Percentiles rank a stretch among this genome's conserved stretches.
These are phyloP conservation scores for Lepilemur septentrionalis DNA, from an alignment of 2,797 vertebrate species.

Conservation along the genomic window DNA sequence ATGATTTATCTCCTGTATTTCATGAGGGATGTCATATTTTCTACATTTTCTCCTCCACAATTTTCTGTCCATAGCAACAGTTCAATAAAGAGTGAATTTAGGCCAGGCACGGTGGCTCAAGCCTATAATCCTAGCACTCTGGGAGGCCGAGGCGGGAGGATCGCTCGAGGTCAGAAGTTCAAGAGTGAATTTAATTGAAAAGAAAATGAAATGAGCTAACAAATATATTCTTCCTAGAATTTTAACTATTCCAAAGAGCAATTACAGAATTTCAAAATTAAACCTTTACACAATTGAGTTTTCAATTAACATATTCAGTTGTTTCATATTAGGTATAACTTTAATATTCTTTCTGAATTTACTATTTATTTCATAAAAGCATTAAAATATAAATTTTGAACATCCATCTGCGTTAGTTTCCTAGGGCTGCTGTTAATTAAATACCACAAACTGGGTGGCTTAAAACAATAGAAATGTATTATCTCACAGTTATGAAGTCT, in stretches of 20 bases:
- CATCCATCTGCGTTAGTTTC: neutral
- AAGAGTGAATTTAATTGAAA: neutral
- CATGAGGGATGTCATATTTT: neutral
- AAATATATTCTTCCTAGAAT: neutral
- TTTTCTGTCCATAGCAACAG: neutral
- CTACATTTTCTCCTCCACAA: neutral
- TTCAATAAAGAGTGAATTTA: neutral
- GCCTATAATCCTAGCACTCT: too few relatives aligned
- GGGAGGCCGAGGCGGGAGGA: too few relatives aligned
- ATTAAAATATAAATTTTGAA: neutral
- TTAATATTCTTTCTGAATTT: neutral
- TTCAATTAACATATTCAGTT: neutral
- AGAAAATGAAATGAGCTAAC: too few relatives aligned
- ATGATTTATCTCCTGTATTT: neutral
- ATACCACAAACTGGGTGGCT: too few relatives aligned
- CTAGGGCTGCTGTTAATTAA: neutral
- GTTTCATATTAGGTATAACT: neutral
- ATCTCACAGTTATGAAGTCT: neutral
- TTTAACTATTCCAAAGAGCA: neutral
- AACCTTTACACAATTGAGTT: neutral
- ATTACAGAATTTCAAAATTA: neutral
- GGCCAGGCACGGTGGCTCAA: too few relatives aligned
- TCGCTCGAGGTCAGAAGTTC: too few relatives aligned
- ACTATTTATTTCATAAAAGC: neutral
- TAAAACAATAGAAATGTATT: neutral